These are phyloP conservation scores for Philereme vetulata DNA, from an alignment of 2,888 invertebrate species.

Conservation along the genomic window DNA sequence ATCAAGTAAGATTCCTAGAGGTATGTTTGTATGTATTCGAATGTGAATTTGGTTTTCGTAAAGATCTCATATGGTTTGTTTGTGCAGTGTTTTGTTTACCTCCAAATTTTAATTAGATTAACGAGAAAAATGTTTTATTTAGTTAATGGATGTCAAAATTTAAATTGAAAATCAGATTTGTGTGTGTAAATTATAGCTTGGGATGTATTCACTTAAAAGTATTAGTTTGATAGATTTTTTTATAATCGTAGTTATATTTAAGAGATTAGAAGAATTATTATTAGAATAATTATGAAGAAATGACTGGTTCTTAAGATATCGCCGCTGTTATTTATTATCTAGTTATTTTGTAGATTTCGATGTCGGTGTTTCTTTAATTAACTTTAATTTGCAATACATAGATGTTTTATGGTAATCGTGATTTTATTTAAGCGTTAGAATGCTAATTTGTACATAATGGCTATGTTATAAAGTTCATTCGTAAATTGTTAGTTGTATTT, in stretches of 20 bases:
- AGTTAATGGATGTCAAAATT: conserved; percentile 57
- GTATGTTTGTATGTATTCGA: conserved; percentile 74
- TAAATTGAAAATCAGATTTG: conserved; percentile 48
- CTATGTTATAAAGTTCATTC: conserved; percentile 30
- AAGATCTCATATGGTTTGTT: conserved; percentile 84
- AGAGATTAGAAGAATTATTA: conserved; percentile 41
- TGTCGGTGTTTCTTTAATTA: conserved; percentile 43
- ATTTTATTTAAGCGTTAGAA: conserved; percentile 48
- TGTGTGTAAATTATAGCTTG: conserved; percentile 47
- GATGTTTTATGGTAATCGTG: conserved; percentile 54
- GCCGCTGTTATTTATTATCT: conserved; percentile 81
- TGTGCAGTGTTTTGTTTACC: conserved; percentile 84
- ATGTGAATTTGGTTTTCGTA: conserved; percentile 82
- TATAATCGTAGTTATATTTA: conserved; percentile 41
- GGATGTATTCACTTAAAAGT: conserved; percentile 43
- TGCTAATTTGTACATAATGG: conserved; percentile 41
- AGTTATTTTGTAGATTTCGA: conserved; percentile 49
- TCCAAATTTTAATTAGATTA: conserved; percentile 79
- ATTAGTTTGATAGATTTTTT: conserved; percentile 42
- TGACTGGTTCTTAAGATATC: conserved; percentile 67
- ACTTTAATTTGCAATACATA: conserved; percentile 46
- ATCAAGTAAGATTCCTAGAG: conserved; percentile 61
- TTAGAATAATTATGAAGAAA: conserved; percentile 47
- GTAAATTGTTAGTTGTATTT: conserved; percentile 24
- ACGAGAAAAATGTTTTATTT: conserved; percentile 54